Base-by-base conservation (phyloP, 35 echinoderm and acorn worm species). In the Strongylocentrotus purpuratus region DNA sequence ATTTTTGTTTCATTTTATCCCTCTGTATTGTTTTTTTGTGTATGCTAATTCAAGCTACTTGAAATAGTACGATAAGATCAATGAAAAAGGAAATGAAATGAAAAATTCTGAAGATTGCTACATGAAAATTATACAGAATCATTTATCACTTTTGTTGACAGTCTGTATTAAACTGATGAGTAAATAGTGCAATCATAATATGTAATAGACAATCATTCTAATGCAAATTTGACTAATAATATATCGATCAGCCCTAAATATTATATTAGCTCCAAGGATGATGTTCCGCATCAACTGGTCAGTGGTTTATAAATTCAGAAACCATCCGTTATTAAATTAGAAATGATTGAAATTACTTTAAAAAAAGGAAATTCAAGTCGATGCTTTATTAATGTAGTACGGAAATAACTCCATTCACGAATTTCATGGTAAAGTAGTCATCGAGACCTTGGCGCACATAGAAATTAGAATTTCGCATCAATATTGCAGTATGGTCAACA, bases 401-500 rank as follows among this genome's bases (percentile, higher is more conserved):
- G 65, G 65, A 78, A 28, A 78, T 78, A 4, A 78, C 15, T 28
- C 20, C 7, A 78, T 78, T 78, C 65, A 78, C 65, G 4, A 28
- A 78, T 78, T 28, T 28, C 65, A n/a, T n/a, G 20, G 65, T 7
- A 28, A 78, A 70, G 4, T 78, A 78, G 28, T 28, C 25, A 78
- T 22, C 20, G 65, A 78, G 65, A 28, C 65, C 65, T 78, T 78
- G 65, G 8, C 7, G 20, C 4, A 4, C 22, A 78, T 78, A n/a
- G 4, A 78, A 71, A n/a, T 22, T 22, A 78, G 20, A n/a, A 78
- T n/a, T 78, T 78, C 65, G 6, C 65, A 78, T 78, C 65, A 78
- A 78, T 78, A 78, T 78, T 78, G 65, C 65, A 78, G 22, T 22
- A 78, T 78, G 65, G 65, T 78, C 65, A 78, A 78, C 65, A 78